Evolutionary conservation across 1,140 invertebrate species (phyloP).

Genomic region (Anastrepha obliqua): DNA sequence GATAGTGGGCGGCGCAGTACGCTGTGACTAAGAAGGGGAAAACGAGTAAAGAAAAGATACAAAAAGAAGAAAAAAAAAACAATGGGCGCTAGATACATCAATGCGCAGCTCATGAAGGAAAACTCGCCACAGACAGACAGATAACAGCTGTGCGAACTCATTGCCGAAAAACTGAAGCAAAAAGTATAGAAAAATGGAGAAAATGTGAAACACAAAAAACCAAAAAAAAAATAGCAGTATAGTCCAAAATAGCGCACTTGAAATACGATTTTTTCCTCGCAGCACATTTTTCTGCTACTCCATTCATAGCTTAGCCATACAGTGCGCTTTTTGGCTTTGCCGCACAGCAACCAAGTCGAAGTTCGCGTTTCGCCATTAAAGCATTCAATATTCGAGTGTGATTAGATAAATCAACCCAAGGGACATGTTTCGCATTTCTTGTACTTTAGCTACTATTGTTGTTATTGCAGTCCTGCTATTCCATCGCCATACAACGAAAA

Average conservation of each 20-base stretch:
- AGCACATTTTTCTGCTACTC: background rate
- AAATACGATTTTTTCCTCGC: background rate
- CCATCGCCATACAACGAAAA: background rate
- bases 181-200: background rate
- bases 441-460: background rate
- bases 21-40: background rate
- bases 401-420: constrained; percentile 41
- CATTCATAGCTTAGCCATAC: background rate
- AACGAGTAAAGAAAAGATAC: background rate
- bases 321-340: background rate
- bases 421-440: background rate
- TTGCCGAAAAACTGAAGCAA: background rate
- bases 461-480: background rate
- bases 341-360: background rate
- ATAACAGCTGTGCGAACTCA: background rate
- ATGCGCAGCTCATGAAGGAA: background rate
- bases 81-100: background rate
- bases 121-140: background rate
- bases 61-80: background rate
- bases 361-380: background rate
- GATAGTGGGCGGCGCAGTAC: background rate
- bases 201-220: background rate
- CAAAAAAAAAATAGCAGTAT: background rate
- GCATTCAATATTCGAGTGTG: constrained; percentile 11
- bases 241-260: background rate